phyloP scores from a whole-genome alignment of 2,888 invertebrate species.

The Ametastegia equiseti region DNA sequence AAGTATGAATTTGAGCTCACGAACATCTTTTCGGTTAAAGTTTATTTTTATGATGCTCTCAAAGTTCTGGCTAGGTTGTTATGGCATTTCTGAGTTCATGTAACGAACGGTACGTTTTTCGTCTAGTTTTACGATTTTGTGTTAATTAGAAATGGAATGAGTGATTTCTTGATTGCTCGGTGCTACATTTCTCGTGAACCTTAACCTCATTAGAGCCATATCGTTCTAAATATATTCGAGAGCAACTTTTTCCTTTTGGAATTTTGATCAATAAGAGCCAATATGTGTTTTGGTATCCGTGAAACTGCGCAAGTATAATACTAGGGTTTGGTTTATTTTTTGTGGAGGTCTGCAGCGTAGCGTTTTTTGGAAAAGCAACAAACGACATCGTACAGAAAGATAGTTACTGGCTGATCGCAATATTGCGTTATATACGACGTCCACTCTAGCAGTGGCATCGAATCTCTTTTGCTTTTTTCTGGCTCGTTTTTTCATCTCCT shows the following conservation, averaged over 20 bases:
- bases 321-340: slow-evolving; percentile 52
- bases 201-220: no score
- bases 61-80: not conserved
- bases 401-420: slow-evolving; percentile 51
- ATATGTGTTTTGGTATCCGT: no score
- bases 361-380: slow-evolving; percentile 41
- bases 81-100: not conserved
- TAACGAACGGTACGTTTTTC: not conserved
- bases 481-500: slow-evolving; percentile 31
- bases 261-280: no score
- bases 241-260: no score
- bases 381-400: slow-evolving; percentile 56
- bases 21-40: not conserved
- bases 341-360: no score
- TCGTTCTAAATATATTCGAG: no score
- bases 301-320: no score
- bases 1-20: not conserved
- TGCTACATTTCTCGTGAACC: no score
- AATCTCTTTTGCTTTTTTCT: slow-evolving; percentile 1
- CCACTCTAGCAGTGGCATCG: slow-evolving; percentile 35
- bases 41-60: not conserved
- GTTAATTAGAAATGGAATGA: not conserved
- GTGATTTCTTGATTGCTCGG: no score
- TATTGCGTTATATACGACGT: slow-evolving; percentile 42
- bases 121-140: not conserved